Evolutionary conservation across 64 coral and sea anemone genomes (phyloP).

Genomic region (Pocillopora damicornis): DNA sequence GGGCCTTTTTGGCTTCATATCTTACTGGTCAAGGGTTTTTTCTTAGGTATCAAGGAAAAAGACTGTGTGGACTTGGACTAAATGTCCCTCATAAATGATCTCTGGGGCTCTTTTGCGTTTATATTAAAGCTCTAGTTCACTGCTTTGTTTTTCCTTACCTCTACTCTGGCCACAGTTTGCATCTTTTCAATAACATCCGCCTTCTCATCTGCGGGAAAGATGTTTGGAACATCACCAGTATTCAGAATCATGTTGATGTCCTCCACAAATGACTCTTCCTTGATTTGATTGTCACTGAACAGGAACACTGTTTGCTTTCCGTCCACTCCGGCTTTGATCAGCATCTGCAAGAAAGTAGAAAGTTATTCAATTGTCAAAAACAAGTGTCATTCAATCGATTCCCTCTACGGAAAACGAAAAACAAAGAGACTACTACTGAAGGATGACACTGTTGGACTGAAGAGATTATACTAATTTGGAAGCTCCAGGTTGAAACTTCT

Average conservation of each 20-base stretch:
- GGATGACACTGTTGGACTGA: too few relatives aligned
- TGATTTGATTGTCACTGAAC: conserved; percentile 98
- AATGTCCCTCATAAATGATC: too few relatives aligned
- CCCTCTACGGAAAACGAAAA: background rate
- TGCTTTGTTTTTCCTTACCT: conserved; percentile 40
- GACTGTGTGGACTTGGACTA: too few relatives aligned
- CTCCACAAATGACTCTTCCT: conserved; percentile 95
- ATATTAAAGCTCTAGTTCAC: background rate
- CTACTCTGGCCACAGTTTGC: conserved; percentile 94
- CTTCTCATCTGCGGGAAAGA: conserved; percentile 95
- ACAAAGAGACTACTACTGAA: background rate
- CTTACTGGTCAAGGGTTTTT: too few relatives aligned
- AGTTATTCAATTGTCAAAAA: background rate
- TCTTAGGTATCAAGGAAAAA: too few relatives aligned
- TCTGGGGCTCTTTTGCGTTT: background rate
- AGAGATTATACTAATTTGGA: too few relatives aligned
- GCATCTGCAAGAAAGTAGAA: conserved; percentile 48
- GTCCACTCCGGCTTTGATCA: conserved; percentile 94
- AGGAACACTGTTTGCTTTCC: conserved; percentile 91
- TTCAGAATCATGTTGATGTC: conserved; percentile 98
- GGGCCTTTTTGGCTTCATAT: too few relatives aligned
- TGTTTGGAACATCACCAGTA: conserved; percentile 93
- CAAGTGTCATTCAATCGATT: background rate
- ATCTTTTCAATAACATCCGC: conserved; percentile 98
- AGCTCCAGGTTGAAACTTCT: too few relatives aligned